These are phyloP conservation scores for Diarsia mendica DNA, from an alignment of 2,888 invertebrate species.

Conservation along the genomic window DNA sequence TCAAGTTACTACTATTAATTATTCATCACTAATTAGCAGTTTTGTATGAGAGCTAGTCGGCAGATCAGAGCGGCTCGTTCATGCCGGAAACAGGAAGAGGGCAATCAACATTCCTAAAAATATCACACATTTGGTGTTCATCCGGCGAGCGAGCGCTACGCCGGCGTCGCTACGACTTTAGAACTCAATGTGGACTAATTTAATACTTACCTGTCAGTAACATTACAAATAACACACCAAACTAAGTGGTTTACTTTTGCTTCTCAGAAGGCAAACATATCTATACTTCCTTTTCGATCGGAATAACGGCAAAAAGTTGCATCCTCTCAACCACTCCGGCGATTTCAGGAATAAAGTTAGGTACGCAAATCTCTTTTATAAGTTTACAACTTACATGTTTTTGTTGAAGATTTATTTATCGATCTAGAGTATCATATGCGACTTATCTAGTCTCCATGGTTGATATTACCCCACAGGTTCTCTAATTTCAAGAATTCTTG, in stretches of 20 bases:
- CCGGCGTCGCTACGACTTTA: slow-evolving; percentile 56
- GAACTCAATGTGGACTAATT: slow-evolving; percentile 59
- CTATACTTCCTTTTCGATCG: not conserved
- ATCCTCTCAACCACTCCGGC: not conserved
- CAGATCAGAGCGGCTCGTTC: slow-evolving; percentile 81
- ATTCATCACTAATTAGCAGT: slow-evolving; percentile 87
- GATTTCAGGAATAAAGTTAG: not conserved
- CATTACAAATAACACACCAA: slow-evolving; percentile 51
- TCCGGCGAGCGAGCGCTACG: slow-evolving; percentile 80
- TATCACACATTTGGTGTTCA: slow-evolving; percentile 90
- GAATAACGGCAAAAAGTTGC: not conserved
- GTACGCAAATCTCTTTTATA: not conserved
- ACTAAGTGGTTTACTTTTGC: slow-evolving; percentile 36
- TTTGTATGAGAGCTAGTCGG: slow-evolving; percentile 79
- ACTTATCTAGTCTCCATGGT: slow-evolving; percentile 16
- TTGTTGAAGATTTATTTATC: not conserved
- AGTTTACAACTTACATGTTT: not conserved
- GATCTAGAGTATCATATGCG: not conserved
- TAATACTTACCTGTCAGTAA: slow-evolving; percentile 56
- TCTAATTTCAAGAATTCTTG: slow-evolving; percentile 54
- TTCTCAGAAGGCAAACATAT: slow-evolving; percentile 1
- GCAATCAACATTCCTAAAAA: slow-evolving; percentile 90
- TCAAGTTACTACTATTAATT: slow-evolving; percentile 81
- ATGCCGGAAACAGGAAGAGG: slow-evolving; percentile 89
- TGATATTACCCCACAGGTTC: not conserved